Evolutionary conservation across 2,888 invertebrate species (phyloP), one percentile per base, ranked within the genome.

Genomic region (Drosophila mercatorum): DNA sequence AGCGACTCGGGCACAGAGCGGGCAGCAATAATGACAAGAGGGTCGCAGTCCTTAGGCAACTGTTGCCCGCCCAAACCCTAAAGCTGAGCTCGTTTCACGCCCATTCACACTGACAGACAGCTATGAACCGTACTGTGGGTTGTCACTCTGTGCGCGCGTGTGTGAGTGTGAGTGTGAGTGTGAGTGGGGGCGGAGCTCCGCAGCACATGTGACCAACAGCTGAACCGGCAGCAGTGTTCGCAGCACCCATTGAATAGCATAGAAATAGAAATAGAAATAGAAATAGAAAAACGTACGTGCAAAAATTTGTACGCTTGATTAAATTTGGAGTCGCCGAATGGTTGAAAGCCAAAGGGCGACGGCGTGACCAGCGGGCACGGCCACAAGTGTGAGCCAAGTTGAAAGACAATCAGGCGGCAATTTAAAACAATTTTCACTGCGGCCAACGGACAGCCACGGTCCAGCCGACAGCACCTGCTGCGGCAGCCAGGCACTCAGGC

Each of bases 241-340:
- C 49, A 49, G 31, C 49, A 11, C 53, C 73, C 77, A 87, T 84
- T 82, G 83, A 84, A 83, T 83, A 84, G 72, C 75, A 85, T 82
- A 68, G 80, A 87, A 84, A 81, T 68, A 70, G 80, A 87, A 84
- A 81, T 68, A 70, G 80, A 70, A 73, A 87, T 79, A 70, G 80
- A 84, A 84, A 79, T 64, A 80, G 85, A 74, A 77, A 82, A 79
- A 87, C 75, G 83, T 88, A 88, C 89, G 89, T 88, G 88, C 88
- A 80, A 83, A 85, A 89, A 89, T 88, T 85, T 77, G 83, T 83
- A 83, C 89, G 87, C 89, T 87, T 87, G 89, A 87, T 87, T 87
- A 89, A 87, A 89, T 87, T 89, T 88, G 66, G 68, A 85, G 76
- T 85, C 36, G 43, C 28, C 58, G 49, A 61, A 71, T 61, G 65